A percentile compares a stretch with the other conserved stretches of the same genome.
Conservation (phyloP, 2,797 vertebrate genomes). For the Artibeus jamaicensis region DNA sequence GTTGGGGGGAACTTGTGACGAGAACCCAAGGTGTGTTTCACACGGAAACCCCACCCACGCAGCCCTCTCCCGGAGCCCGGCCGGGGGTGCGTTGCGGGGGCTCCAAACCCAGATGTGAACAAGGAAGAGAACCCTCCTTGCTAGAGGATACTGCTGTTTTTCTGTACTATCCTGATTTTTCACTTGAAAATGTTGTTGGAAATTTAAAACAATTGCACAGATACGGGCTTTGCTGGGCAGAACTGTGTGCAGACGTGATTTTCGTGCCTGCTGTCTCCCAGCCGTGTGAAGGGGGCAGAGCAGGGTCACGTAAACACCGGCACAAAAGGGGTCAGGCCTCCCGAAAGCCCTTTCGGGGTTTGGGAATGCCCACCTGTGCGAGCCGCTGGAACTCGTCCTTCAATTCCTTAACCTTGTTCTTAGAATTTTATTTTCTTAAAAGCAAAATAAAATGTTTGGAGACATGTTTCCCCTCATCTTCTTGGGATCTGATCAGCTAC, state of each 20-base stretch:
- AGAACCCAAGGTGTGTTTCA: background rate
- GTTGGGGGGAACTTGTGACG: background rate
- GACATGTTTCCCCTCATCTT: background rate
- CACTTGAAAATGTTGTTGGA: background rate
- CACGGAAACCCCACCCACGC: background rate
- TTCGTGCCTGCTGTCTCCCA: background rate
- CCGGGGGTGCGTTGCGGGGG: background rate
- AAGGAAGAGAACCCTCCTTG: background rate
- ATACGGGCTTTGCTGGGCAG: background rate
- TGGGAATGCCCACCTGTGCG: background rate
- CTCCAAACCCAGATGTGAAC: background rate
- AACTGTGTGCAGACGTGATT: background rate
- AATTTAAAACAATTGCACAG: background rate
- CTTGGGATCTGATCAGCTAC: background rate
- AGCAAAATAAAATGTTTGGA: background rate
- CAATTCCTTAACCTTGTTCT: background rate
- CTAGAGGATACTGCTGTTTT: background rate
- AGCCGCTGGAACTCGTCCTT: background rate
- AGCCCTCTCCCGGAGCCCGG: background rate
- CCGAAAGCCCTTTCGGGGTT: background rate
- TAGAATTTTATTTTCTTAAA: background rate
- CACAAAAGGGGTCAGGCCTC: background rate
- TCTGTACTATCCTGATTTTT: background rate
- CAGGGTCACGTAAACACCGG: background rate
- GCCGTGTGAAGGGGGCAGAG: background rate